phyloP scores from a whole-genome alignment of 2,797 vertebrate species.

The Peromyscus attwateri region DNA sequence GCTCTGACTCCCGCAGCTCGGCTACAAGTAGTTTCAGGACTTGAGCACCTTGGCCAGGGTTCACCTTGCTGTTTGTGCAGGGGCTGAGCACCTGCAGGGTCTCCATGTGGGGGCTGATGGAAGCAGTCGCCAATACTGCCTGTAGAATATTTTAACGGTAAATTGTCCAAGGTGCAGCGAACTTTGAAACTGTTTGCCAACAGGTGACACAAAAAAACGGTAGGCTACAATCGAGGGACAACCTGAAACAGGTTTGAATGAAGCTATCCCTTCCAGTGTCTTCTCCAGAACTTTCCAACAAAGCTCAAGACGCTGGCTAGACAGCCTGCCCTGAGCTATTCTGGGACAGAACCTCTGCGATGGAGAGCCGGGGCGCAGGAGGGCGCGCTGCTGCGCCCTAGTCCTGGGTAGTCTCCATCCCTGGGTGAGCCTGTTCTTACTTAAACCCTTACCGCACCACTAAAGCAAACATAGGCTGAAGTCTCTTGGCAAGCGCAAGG shows the following conservation, averaged over 20 bases:
- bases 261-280: neutral
- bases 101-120: neutral
- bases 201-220: neutral
- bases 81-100: neutral
- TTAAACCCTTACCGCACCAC: neutral
- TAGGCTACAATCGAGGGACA: neutral
- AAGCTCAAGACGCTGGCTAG: neutral
- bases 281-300: constrained; percentile 58
- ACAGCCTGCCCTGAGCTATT: neutral
- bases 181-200: neutral
- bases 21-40: neutral
- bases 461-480: constrained; percentile 45
- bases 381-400: constrained; percentile 63
- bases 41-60: neutral
- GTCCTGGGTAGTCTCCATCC: neutral
- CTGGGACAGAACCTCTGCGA: neutral
- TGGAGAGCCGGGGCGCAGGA: constrained; percentile 40
- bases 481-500: neutral
- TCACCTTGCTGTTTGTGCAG: neutral
- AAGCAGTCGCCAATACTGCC: neutral
- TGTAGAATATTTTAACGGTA: neutral
- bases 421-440: neutral
- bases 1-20: neutral
- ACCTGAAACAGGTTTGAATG: neutral
- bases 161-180: neutral